A percentile compares a stretch with the other conserved stretches of the same genome.
These are phyloP conservation scores for Myotis davidii DNA, from an alignment of 2,113 vertebrate genomes.

Conservation along the genomic window DNA sequence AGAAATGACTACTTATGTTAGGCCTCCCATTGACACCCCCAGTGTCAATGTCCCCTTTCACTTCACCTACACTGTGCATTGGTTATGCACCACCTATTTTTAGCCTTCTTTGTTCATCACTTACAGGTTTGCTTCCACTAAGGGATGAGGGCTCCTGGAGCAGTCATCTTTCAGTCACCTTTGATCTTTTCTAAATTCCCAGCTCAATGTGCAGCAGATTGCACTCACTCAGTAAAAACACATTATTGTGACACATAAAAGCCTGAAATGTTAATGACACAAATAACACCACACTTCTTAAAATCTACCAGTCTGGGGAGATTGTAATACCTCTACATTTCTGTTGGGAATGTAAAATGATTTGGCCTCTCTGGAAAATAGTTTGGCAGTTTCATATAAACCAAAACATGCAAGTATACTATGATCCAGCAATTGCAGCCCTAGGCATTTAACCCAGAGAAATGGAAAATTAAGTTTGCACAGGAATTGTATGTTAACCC, in stretches of 20 bases:
- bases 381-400: not conserved
- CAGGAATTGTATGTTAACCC: not conserved
- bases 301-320: not conserved
- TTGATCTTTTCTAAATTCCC: not conserved
- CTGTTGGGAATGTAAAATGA: not conserved
- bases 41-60: not conserved
- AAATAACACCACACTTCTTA: not conserved
- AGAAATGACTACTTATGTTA: not conserved
- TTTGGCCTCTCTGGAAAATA: not conserved
- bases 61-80: not conserved
- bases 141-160: not conserved
- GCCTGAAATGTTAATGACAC: not conserved
- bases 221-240: not conserved
- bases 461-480: slow-evolving; percentile 21
- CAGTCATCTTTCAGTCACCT: not conserved
- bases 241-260: not conserved
- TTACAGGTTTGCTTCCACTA: not conserved
- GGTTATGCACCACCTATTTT: not conserved
- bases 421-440: not conserved
- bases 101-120: not conserved
- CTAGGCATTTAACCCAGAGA: not conserved
- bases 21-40: not conserved
- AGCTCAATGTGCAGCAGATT: not conserved
- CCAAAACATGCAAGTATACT: not conserved
- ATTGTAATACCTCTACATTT: not conserved